Evolutionary conservation across 2,888 invertebrate species (phyloP).

Genomic region (Nomada goodeniana): DNA sequence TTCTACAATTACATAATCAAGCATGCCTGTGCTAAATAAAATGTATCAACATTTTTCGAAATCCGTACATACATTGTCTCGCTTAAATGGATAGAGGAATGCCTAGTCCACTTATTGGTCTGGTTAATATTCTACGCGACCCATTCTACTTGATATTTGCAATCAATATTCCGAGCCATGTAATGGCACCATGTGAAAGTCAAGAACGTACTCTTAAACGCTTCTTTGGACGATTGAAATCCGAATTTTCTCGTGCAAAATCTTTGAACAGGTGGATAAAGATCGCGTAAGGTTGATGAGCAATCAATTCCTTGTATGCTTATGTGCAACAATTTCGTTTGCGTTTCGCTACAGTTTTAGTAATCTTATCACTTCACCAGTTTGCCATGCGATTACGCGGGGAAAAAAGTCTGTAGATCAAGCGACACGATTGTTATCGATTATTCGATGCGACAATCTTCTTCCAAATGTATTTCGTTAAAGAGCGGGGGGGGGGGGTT

Average conservation of each 20-base stretch:
- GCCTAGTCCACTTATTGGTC: neutral
- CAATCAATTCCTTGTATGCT: neutral
- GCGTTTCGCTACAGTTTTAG: neutral
- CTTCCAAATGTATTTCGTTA: neutral
- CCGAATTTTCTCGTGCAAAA: neutral
- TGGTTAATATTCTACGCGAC: conserved; percentile 16
- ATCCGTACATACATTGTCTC: neutral
- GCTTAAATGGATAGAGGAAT: neutral
- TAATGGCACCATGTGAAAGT: conserved; percentile 26
- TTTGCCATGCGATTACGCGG: conserved; percentile 26
- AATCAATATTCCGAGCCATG: conserved; percentile 44
- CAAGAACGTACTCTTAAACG: neutral
- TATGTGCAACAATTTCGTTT: conserved; percentile 7
- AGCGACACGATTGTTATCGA: neutral
- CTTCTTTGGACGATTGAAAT: neutral
- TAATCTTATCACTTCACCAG: conserved; percentile 11
- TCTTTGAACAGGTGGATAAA: neutral
- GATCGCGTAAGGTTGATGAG: neutral
- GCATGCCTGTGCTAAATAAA: neutral
- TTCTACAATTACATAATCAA: neutral
- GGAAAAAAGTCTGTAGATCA: neutral
- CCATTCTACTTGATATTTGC: conserved; percentile 39
- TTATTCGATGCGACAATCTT: neutral
- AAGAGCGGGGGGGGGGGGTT: neutral
- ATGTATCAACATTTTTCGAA: neutral